Evolutionary conservation across 2,888 invertebrate species (phyloP).

Genomic region (Neoaliturus tenellus): DNA sequence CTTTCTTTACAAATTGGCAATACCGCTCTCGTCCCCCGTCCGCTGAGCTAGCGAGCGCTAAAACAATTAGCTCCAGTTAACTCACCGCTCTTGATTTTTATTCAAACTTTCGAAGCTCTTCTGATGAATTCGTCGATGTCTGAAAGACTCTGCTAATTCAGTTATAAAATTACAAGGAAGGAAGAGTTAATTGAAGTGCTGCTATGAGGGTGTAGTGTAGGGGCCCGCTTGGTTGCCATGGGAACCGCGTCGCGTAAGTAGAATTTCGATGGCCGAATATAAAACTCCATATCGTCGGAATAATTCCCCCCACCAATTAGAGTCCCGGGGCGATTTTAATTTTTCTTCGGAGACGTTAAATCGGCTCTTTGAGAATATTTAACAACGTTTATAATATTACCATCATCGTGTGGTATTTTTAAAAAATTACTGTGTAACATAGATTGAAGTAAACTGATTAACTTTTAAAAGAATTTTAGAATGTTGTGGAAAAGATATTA

Average conservation of each 20-base stretch:
- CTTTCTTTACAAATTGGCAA: not conserved
- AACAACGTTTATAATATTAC: not conserved
- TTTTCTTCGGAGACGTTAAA: not conserved
- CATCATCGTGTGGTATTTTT: not conserved
- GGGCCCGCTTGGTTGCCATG: not conserved
- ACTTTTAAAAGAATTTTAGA: no score
- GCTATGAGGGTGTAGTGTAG: not conserved
- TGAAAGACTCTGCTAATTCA: slow-evolving; percentile 29
- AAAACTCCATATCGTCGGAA: slow-evolving; percentile 6
- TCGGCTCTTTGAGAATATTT: slow-evolving; percentile 33
- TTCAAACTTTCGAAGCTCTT: slow-evolving; percentile 17
- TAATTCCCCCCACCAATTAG: not conserved
- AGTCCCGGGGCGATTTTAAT: not conserved
- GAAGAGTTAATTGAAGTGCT: slow-evolving; percentile 15
- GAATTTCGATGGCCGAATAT: slow-evolving; percentile 40
- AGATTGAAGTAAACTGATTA: no score
- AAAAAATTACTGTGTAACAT: no score
- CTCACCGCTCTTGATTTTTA: slow-evolving; percentile 39
- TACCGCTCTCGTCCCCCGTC: not conserved
- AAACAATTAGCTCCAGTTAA: slow-evolving; percentile 17
- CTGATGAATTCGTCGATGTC: slow-evolving; percentile 22
- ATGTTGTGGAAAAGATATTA: no score
- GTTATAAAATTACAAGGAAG: slow-evolving; percentile 41
- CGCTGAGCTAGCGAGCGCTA: not conserved
- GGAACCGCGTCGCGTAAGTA: not conserved